These are phyloP conservation scores for Petaurus breviceps DNA, from an alignment of 2,113 vertebrate genomes.

Conservation along the genomic window DNA sequence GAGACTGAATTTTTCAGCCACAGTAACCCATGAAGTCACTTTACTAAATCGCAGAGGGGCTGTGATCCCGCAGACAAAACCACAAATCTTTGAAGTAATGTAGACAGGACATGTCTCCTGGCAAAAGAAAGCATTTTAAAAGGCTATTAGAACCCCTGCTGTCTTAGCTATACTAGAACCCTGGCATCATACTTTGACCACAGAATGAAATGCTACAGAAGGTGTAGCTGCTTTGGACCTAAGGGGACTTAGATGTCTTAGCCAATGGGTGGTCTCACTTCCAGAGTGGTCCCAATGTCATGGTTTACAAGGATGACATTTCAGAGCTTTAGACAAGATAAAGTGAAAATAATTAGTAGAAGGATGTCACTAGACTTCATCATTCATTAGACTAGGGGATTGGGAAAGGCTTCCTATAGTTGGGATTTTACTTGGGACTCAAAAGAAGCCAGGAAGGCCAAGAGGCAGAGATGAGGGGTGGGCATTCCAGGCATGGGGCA, in stretches of 20 bases:
- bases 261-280: background rate
- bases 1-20: background rate
- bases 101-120: too few species aligned
- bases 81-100: background rate
- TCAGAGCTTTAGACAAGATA: background rate
- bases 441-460: background rate
- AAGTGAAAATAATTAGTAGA: background rate
- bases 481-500: background rate
- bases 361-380: background rate
- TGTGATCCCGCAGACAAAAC: background rate
- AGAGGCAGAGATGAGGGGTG: background rate
- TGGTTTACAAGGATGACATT: background rate
- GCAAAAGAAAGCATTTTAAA: background rate
- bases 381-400: too few species aligned
- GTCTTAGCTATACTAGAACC: background rate
- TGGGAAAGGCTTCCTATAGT: background rate
- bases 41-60: background rate
- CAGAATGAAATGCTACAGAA: background rate
- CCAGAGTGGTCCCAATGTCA: background rate
- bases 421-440: accelerated
- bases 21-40: background rate
- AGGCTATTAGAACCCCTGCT: background rate
- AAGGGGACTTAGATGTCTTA: background rate
- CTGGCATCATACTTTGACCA: too few species aligned
- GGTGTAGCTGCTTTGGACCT: background rate